Conservation (phyloP, 2,113 vertebrate genomes). For the Furnarius figulus region DNA sequence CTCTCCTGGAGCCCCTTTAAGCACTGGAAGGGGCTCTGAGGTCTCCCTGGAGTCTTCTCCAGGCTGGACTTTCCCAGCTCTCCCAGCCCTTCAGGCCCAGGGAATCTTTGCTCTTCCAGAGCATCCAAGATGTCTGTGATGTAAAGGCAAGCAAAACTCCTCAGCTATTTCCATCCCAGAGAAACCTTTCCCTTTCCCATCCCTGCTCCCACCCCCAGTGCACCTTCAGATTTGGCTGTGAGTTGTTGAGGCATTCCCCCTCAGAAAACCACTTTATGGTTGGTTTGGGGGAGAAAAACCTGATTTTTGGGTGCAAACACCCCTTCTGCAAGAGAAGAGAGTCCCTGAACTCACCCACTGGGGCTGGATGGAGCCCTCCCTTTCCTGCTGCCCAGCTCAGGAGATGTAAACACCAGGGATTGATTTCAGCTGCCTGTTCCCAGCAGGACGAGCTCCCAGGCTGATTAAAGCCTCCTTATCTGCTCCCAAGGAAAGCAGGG, state of each 20-base stretch:
- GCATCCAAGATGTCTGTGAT: neutral
- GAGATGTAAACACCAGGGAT: neutral
- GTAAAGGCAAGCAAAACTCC: neutral
- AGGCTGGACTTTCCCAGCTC: neutral
- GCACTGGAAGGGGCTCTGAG: fast-evolving
- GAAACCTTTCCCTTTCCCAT: neutral
- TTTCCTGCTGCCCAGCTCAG: neutral
- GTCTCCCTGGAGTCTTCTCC: neutral
- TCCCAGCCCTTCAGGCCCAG: neutral
- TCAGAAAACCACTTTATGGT: neutral
- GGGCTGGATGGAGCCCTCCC: neutral
- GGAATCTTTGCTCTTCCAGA: neutral
- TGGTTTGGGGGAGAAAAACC: neutral
- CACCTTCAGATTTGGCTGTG: neutral
- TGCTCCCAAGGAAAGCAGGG: neutral
- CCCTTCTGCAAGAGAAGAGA: neutral
- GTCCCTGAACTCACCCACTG: neutral
- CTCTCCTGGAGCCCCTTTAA: neutral
- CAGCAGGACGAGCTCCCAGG: neutral
- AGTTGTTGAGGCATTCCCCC: neutral
- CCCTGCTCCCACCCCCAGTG: neutral
- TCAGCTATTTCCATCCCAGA: neutral
- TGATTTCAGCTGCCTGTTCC: constrained; percentile 1
- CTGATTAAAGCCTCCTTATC: constrained; percentile 9
- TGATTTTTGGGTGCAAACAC: neutral